phyloP scores from a whole-genome alignment of 2,888 invertebrate genomes.

The Aelia acuminata region DNA sequence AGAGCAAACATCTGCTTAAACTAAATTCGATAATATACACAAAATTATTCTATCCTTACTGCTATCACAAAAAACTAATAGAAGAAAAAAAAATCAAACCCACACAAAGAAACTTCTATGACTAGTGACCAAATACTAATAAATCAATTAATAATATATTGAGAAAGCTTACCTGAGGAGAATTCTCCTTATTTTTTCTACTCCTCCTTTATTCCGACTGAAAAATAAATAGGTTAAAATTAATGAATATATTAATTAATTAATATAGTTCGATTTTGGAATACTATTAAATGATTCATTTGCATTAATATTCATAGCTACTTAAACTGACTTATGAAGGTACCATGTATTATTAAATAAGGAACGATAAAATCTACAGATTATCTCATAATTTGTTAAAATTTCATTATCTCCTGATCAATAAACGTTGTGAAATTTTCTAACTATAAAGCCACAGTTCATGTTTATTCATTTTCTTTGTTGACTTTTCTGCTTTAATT shows the following conservation, averaged over 20 bases:
- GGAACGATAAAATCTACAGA: background rate
- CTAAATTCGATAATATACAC: too few species aligned
- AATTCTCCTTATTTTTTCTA: background rate
- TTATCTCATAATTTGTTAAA: background rate
- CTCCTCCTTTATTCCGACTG: background rate
- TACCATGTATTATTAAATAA: background rate
- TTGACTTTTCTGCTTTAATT: background rate
- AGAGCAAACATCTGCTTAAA: too few species aligned
- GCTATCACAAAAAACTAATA: too few species aligned
- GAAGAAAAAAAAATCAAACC: too few species aligned
- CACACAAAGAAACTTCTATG: too few species aligned
- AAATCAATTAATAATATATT: background rate
- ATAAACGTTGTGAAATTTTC: background rate
- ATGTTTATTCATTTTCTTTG: slow-evolving; percentile 31
- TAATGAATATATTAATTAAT: too few species aligned
- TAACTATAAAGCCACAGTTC: background rate
- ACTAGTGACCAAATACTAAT: too few species aligned
- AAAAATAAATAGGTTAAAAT: background rate
- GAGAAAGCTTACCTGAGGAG: background rate
- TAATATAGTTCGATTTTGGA: background rate
- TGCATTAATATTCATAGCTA: background rate
- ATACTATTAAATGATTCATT: background rate
- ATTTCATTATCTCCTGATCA: background rate
- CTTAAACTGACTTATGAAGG: background rate
- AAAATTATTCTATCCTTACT: too few species aligned